A percentile compares a stretch with the other conserved stretches of the same genome.
These are phyloP conservation scores for Ferdinandea cuprea DNA, from an alignment of 2,888 invertebrate species.

Conservation along the genomic window DNA sequence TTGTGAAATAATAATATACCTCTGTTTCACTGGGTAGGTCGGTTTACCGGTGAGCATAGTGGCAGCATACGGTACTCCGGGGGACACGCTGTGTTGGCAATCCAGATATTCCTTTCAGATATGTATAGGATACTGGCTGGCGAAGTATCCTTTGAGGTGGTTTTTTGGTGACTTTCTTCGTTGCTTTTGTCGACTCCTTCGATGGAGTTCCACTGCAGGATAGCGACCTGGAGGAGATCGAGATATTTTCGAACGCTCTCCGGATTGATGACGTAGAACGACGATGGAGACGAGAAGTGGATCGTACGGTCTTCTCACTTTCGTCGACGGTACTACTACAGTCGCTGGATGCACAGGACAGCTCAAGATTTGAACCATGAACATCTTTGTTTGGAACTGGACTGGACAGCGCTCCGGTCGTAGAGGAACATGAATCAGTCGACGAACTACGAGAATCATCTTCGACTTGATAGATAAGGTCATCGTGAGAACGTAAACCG, in stretches of 20 bases:
- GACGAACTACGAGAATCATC: conserved; percentile 84
- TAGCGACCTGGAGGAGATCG: conserved; percentile 86
- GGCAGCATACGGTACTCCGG: conserved; percentile 83
- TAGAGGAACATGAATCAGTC: conserved; percentile 81
- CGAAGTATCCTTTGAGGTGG: conserved; percentile 90
- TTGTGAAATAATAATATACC: conserved; percentile 9
- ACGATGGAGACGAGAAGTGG: conserved; percentile 82
- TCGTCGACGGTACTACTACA: conserved; percentile 85
- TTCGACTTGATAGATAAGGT: conserved; percentile 83
- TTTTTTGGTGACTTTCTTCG: conserved; percentile 77
- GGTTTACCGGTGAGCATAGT: conserved; percentile 80
- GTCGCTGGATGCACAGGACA: conserved; percentile 84
- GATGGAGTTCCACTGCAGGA: conserved; percentile 85
- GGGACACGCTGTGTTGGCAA: conserved; percentile 92
- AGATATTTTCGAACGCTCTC: conserved; percentile 89
- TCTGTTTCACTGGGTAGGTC: background rate
- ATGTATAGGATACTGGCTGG: conserved; percentile 91
- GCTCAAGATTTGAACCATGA: conserved; percentile 77
- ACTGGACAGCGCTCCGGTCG: conserved; percentile 73
- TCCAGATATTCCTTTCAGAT: conserved; percentile 91
- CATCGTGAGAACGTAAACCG: conserved; percentile 84
- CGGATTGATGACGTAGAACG: conserved; percentile 87
- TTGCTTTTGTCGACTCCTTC: conserved; percentile 75
- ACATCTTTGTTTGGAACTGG: conserved; percentile 57
- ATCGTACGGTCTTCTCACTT: conserved; percentile 83